Evolutionary conservation across 2,113 vertebrate species (phyloP), one percentile per base, ranked within the genome.

Genomic region (Oxyura jamaicensis): DNA sequence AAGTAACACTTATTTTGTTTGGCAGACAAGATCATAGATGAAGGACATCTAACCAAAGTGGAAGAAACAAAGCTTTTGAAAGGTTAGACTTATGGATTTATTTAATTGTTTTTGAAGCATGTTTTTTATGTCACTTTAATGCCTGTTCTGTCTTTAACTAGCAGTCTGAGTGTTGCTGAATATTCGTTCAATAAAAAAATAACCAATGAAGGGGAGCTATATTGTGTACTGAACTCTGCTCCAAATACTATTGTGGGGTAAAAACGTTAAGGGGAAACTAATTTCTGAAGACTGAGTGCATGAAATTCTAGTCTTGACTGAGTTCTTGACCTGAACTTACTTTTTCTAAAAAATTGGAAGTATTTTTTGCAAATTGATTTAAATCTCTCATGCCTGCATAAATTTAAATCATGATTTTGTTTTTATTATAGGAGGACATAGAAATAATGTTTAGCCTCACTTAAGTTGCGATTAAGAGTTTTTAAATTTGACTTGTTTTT

Each of bases 11-110:
- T 98, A 89, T 98, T 98, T 98, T 98, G 96, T 98, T 98, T 98
- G 97, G 97, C 98, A 98, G 98, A 98, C 97, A 98, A 98, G 97
- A 98, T 98, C 97, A 98, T 98, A 96, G 98, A 98, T 52, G 98
- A 98, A 96, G 98, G 97, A 95, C 98, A 98, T 98, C 98, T 98
- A 96, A 98, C 98, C 95, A 98, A 98, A 98, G 98, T 96, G 86
- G 98, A 98, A 97, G 98, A 98, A 96, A 97, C 98, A 95, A 98
- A 98, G 96, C 97, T 98, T 97, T 98, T 98, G 94, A 98, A 98
- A 98, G 98, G 98, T 98, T 97, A 83, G 98, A 97, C 68, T 94
- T 96, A 75, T 97, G 74, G 76, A 90, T 96, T 96, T 96, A 87
- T 96, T 80, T 94, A 41, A 92, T 65, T 75, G 58, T 69, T 97